Percentiles rank a stretch among this genome's conserved stretches.
Evolutionary conservation across 2,113 vertebrate genomes (phyloP).

Genomic region (Leucoraja erinaceus): DNA sequence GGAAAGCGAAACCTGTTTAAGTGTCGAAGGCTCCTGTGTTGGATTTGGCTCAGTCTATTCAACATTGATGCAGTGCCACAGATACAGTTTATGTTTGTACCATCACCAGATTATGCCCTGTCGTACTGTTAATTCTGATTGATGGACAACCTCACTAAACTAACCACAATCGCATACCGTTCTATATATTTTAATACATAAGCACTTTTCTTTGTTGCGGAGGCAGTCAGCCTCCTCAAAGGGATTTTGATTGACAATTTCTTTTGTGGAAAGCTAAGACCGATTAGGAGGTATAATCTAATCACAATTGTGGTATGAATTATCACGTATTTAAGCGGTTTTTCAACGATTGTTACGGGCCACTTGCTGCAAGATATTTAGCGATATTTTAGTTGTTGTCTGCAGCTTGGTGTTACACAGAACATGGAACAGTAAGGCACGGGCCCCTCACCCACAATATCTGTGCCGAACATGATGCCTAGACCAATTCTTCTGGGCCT

Average conservation of each 20-base stretch:
- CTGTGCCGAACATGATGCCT: no score
- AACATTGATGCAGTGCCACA: background rate
- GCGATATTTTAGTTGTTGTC: background rate
- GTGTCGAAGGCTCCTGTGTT: background rate
- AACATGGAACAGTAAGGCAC: background rate
- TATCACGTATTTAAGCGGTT: constrained; percentile 12
- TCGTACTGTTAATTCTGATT: constrained; percentile 35
- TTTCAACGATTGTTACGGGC: background rate
- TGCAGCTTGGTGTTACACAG: background rate
- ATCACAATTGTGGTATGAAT: constrained; percentile 22
- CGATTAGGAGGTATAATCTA: constrained; percentile 32
- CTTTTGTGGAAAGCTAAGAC: constrained; percentile 14
- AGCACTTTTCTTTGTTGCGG: constrained; percentile 31
- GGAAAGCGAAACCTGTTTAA: background rate
- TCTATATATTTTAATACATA: constrained; percentile 15
- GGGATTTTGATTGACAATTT: constrained; percentile 34
- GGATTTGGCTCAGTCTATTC: background rate
- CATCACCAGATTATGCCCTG: constrained; percentile 36
- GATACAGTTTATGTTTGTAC: constrained; percentile 37
- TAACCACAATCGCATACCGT: constrained; percentile 14
- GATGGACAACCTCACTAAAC: constrained; percentile 26
- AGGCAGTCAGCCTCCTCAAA: constrained; percentile 23
- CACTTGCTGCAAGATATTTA: background rate
- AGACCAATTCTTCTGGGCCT: no score
- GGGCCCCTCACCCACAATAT: no score